Conservation (phyloP, 2,797 vertebrate species). For the Euphonia xanthogaster region DNA sequence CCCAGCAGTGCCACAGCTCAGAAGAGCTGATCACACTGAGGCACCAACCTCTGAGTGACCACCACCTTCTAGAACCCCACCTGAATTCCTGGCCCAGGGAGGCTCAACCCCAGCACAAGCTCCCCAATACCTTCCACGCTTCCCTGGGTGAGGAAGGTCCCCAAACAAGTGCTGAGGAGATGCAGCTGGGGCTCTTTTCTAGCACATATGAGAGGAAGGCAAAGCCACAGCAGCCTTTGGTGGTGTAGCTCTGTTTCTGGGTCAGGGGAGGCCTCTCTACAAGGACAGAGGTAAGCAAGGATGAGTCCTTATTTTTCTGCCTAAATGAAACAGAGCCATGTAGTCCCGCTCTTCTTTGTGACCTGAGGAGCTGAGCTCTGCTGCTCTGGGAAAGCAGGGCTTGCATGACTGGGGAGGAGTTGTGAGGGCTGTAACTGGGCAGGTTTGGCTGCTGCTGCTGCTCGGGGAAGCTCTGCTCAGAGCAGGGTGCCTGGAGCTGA, state of each 20-base stretch:
- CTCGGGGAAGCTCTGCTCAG: neutral
- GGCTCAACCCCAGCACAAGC: neutral
- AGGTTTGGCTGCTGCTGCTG: neutral
- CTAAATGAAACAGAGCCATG: neutral
- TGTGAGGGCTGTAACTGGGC: neutral
- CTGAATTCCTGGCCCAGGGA: neutral
- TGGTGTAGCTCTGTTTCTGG: neutral
- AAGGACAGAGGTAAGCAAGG: neutral
- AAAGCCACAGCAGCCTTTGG: accelerated
- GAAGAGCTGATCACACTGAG: neutral
- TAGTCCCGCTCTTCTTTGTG: neutral
- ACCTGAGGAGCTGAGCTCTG: neutral
- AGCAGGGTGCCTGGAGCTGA: neutral
- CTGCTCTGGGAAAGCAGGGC: neutral
- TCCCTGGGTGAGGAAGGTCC: neutral
- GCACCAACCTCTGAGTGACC: neutral
- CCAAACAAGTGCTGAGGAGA: neutral
- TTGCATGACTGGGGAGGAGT: neutral
- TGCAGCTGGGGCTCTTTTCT: neutral
- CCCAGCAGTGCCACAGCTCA: neutral
- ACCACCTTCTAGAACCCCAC: neutral
- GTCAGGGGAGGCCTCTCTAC: accelerated
- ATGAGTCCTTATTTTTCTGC: neutral
- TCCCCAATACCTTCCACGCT: neutral
- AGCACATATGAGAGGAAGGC: neutral